Evolutionary conservation across 2,113 vertebrate species (phyloP), one percentile per base, ranked within the genome.

Genomic region (Tylochromis polylepis): DNA sequence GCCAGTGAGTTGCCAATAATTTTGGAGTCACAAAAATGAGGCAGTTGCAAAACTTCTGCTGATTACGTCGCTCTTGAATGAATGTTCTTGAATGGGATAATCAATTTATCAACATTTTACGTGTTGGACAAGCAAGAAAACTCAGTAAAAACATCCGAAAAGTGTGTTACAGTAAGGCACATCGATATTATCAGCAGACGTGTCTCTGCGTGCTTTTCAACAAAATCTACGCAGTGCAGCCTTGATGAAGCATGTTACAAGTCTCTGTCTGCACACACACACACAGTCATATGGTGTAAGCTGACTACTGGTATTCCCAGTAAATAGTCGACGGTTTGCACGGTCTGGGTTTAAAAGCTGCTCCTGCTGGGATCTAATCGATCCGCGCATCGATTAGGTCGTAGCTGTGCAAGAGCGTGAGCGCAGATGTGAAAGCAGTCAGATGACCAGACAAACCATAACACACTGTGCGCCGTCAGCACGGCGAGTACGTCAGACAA

Each of bases 1-100:
- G 20, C 2, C n/a, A 24, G 14, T 22, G 10, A n/a, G 12, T 8
- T 2, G 38, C 38, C 65, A 0, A 6, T 46, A 12, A 2, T 14
- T 31, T 51, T 51, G 49, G 15, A 51, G 16, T 2, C 16, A 75
- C 43, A 1, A 18, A 46, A 41, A 46, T 2, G 11, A 27, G 0
- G 14, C 38, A 46, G 22, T 46, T 0, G 5, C n/a, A 27, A 43
- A 70, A 15, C 6, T 1, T 16, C 34, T 4, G 46, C 46, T 16
- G 46, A 49, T 49, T 49, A 18, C 6, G 15, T 49, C 4, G 38
- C 27, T 18, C 0, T 41, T 46, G 22, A 16, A n/a, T n/a, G n/a
- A n/a, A n/a, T n/a, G n/a, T n/a, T n/a, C n/a, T 24, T 20, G 2
- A 5, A 1, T 11, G 24, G 67, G 5, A 6, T 9, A 20, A 20